Evolutionary conservation across 2,113 vertebrate genomes (phyloP).

Genomic region (Pseudorasbora parva): DNA sequence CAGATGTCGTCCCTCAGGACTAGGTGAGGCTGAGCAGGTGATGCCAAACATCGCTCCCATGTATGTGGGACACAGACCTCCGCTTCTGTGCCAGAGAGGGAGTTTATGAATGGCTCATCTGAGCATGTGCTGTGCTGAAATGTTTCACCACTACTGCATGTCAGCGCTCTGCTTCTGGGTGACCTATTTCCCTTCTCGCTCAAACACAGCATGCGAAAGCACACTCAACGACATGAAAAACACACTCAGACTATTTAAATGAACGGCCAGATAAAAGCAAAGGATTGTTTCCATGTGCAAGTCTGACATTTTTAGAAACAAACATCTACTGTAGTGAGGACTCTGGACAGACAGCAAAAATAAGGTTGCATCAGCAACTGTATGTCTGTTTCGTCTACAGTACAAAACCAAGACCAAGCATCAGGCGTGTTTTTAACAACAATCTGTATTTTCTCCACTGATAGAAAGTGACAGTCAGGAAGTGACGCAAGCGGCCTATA

Average conservation of each 20-base stretch:
- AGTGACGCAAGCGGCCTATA: background rate
- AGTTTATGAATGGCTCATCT: conserved; percentile 34
- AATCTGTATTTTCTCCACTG: background rate
- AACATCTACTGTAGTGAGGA: background rate
- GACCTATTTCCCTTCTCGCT: conserved; percentile 52
- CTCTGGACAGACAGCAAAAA: background rate
- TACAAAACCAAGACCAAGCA: background rate
- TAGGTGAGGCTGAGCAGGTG: conserved; percentile 37
- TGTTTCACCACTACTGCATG: conserved; percentile 43
- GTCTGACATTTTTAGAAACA: background rate
- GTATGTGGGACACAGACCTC: conserved; percentile 13
- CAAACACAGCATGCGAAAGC: conserved; percentile 24
- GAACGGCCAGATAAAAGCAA: background rate
- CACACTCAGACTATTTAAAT: background rate
- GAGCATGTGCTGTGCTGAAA: conserved; percentile 26
- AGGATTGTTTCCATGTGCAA: background rate
- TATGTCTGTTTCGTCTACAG: background rate
- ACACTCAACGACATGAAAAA: background rate
- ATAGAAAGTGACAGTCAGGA: background rate
- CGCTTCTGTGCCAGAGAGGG: conserved; percentile 20
- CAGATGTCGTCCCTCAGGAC: conserved; percentile 11
- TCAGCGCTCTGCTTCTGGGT: conserved; percentile 44
- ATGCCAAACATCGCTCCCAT: conserved; percentile 9
- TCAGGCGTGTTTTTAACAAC: background rate
- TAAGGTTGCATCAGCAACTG: background rate